Base-by-base conservation (phyloP, 2,113 vertebrate species). In the Corydoras sp. region DNA sequence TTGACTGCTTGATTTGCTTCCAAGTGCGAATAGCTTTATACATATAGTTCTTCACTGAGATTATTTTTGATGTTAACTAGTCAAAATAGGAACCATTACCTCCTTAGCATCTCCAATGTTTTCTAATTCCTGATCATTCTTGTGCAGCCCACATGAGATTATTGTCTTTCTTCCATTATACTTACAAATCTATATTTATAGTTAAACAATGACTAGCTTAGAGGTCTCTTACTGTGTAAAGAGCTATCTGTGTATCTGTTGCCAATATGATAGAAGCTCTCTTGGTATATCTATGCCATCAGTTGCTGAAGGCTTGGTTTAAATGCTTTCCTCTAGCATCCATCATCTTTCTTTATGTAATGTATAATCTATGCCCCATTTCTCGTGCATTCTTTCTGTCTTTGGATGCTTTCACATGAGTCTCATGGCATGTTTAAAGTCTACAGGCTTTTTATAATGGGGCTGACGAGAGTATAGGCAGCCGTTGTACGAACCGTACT, bases 331-430 rank as follows among this genome's bases (percentile, higher is more conserved):
- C 58, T 58, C 66, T 51, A 35, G 58, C 77, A 76, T 78, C 58
- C 71, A 77, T 72, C 76, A 74, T 74, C 59, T 58, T 75, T 66
- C 74, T 50, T 71, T 69, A 15, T 69, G 66, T 75, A 63, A 79
- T 79, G 77, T 77, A 73, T 75, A 79, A 71, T 77, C 77, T 77
- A 67, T 75, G 66, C 65, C 66, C 77, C 75, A 77, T 79, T 77
- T 79, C 66, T 29, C 75, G 6, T 55, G 62, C 72, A 58, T 32
- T 71, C 66, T 59, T 24, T 67, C 72, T 62, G 65, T 67, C 63
- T 65, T 70, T 15, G 18, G 65, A 63, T 71, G 65, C 67, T 60
- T 80, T 59, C 18, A 53, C 32, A 62, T 10, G 6, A 65, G 30
- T 74, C 61, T 76, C 61, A 53, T 68, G 64, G 53, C 54, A 58